Evolutionary conservation across 2,113 vertebrate species (phyloP).

Genomic region (Dryoscopus gambensis): DNA sequence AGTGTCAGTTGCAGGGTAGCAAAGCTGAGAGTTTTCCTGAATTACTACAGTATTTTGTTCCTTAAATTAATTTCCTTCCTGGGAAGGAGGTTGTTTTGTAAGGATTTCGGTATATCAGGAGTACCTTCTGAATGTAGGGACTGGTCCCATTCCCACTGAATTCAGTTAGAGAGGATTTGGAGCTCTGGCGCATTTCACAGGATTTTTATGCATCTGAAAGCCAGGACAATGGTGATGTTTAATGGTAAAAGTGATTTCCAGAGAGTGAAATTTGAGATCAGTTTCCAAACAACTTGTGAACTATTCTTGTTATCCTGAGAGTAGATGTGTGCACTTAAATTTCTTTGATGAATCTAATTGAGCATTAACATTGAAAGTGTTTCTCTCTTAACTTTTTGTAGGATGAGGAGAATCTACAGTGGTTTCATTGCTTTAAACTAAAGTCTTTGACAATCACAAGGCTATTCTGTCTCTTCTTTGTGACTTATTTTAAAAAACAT

Average conservation of each 20-base stretch:
- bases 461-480: slow-evolving; percentile 25
- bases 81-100: not conserved
- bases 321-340: not conserved
- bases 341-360: not conserved
- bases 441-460: slow-evolving; percentile 35
- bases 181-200: not conserved
- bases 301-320: not conserved
- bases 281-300: slow-evolving; percentile 16
- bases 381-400: not conserved
- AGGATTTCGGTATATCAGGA: slow-evolving; percentile 3
- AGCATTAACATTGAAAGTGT: not conserved
- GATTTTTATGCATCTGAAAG: not conserved
- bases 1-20: not conserved
- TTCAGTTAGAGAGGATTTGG: not conserved
- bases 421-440: slow-evolving; percentile 35
- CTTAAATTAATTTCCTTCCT: not conserved
- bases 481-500: not conserved
- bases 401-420: not conserved
- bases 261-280: not conserved
- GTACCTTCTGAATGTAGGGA: not conserved
- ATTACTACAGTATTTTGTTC: not conserved
- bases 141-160: not conserved
- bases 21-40: not conserved
- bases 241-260: not conserved
- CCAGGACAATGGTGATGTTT: not conserved